Evolutionary conservation across 2,113 vertebrate species (phyloP), one percentile per base, ranked within the genome.

Genomic region (Sander lucioperca): DNA sequence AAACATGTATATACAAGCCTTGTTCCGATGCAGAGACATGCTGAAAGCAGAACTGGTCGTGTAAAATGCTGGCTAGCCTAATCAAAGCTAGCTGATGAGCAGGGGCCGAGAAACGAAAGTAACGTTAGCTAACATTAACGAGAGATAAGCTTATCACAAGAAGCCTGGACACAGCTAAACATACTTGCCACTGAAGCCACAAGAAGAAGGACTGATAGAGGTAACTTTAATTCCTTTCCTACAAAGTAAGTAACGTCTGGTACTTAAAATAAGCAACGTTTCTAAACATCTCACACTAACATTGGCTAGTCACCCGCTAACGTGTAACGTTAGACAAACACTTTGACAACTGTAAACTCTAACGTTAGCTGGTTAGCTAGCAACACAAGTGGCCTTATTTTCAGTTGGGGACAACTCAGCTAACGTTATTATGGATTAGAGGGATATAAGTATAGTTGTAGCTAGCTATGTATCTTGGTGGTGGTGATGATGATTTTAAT

Each of bases 1-100:
- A 93, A 94, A 89, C 82, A 95, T 96, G 95, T 93, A 83, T 57
- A 65, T 82, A 67, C 91, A 92, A 90, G 79, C 90, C 79, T 76
- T 79, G 65, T 30, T 80, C 69, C 90, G 85, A 36, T 91, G 91
- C 82, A 92, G 88, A 79, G 89, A 93, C 86, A 89, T 89, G 89
- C 86, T 91, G 77, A 94, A 89, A 73, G 88, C 83, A 90, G 89
- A 95, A 89, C 74, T 88, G 82, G 62, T 68, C 88, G 93, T 86
- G 91, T 95, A 89, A 95, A 92, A 91, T 86, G 83, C 83, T 86
- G 87, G 87, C 84, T 91, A 90, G 92, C 89, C 77, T 77, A 6
- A 74, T 78, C 67, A 62, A 25, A 86, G 91, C 89, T 91, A 91
- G 91, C 90, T 90, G 88, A 89, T 80, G 50, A 89, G 62, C 78